phyloP scores from a whole-genome alignment of 2,797 vertebrate species.

The Catharus ustulatus region DNA sequence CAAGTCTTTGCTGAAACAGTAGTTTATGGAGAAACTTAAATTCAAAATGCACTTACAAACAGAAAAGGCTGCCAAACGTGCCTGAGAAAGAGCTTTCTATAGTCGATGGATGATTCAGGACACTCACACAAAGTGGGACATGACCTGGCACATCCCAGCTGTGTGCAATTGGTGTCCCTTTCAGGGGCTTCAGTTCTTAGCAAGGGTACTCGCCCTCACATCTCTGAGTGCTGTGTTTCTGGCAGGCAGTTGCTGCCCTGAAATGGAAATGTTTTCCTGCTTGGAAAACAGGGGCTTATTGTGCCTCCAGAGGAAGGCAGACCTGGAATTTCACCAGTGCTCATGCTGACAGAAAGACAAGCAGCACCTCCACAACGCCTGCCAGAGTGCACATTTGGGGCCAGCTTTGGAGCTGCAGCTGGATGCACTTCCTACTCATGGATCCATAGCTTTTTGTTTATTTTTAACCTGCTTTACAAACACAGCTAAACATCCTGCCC shows the following conservation, averaged over 20 bases:
- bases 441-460: neutral
- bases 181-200: neutral
- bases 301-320: neutral
- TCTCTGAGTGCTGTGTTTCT: neutral
- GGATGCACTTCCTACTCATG: neutral
- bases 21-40: neutral
- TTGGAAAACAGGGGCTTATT: neutral
- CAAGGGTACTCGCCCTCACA: fast-evolving
- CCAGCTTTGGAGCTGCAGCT: neutral
- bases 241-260: neutral
- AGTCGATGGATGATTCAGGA: neutral
- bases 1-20: neutral
- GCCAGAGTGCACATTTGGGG: fast-evolving
- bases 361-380: neutral
- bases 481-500: neutral
- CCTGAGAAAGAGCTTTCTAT: neutral
- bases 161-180: fast-evolving
- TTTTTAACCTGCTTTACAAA: neutral
- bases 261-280: neutral
- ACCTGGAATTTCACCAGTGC: fast-evolving
- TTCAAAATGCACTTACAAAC: neutral
- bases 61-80: neutral
- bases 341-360: neutral
- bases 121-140: neutral
- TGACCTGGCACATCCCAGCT: neutral